Conservation (phyloP, 2,888 invertebrate species). For the Synanthedon andrenaeformis region DNA sequence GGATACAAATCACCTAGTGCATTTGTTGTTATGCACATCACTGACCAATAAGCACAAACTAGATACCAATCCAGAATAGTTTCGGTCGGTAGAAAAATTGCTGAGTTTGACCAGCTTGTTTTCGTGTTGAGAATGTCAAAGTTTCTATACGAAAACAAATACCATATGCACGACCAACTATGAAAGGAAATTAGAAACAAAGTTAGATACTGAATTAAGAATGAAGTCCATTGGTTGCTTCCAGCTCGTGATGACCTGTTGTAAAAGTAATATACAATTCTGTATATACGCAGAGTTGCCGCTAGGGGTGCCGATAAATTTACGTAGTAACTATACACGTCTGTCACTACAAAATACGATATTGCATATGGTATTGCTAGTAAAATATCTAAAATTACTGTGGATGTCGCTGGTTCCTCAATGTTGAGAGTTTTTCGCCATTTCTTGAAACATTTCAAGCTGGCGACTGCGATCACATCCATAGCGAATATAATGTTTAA, state of each 20-base stretch:
- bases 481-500: constrained; percentile 42
- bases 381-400: constrained; percentile 39
- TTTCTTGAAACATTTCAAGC: constrained; percentile 48
- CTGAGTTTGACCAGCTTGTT: constrained; percentile 47
- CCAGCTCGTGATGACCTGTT: constrained; percentile 55
- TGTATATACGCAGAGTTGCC: constrained; percentile 47
- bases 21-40: constrained; percentile 58
- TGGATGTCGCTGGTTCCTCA: constrained; percentile 44
- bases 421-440: constrained; percentile 60
- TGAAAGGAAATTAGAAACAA: constrained; percentile 55
- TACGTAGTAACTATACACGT: constrained; percentile 25
- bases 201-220: constrained; percentile 57
- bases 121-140: constrained; percentile 41
- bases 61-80: constrained; percentile 53
- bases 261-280: constrained; percentile 52
- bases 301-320: constrained; percentile 46
- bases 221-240: constrained; percentile 60
- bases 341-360: constrained; percentile 31
- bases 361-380: constrained; percentile 49
- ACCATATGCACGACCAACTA: constrained; percentile 61
- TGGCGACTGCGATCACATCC: constrained; percentile 44
- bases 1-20: constrained; percentile 60
- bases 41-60: constrained; percentile 58
- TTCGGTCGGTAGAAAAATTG: constrained; percentile 46
- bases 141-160: constrained; percentile 43